Conservation (phyloP, 2,888 invertebrate genomes). For the Alviniconcha strummeri region DNA sequence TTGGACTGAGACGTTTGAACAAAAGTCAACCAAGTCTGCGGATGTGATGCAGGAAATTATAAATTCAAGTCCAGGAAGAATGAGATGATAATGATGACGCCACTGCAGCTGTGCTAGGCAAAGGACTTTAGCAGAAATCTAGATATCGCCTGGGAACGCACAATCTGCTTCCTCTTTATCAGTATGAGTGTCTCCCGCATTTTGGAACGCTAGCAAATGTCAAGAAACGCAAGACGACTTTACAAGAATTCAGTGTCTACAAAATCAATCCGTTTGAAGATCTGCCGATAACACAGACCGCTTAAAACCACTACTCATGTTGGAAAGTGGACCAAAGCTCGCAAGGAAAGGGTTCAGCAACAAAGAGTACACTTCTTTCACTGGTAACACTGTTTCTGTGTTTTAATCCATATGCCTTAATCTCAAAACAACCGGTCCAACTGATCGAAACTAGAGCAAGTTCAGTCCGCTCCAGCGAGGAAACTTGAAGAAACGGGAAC, state of each 20-base stretch:
- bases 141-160: background rate
- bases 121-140: too few relatives aligned
- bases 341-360: too few relatives aligned
- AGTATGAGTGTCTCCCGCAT: slow-evolving; percentile 12
- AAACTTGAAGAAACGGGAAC: too few relatives aligned
- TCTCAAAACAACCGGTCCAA: too few relatives aligned
- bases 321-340: too few relatives aligned
- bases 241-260: background rate
- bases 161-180: slow-evolving; percentile 20
- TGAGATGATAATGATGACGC: background rate
- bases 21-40: background rate
- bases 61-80: background rate
- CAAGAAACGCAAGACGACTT: background rate
- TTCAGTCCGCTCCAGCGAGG: too few relatives aligned
- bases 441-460: too few relatives aligned
- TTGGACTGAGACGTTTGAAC: too few relatives aligned
- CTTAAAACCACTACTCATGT: too few relatives aligned
- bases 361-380: background rate
- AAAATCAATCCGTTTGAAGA: background rate
- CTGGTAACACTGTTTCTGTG: background rate
- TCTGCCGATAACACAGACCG: too few relatives aligned
- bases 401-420: too few relatives aligned
- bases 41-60: background rate
- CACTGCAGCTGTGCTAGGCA: too few relatives aligned
- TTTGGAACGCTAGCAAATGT: background rate